Conservation (phyloP, 2,113 vertebrate genomes). For the Motacilla alba region DNA sequence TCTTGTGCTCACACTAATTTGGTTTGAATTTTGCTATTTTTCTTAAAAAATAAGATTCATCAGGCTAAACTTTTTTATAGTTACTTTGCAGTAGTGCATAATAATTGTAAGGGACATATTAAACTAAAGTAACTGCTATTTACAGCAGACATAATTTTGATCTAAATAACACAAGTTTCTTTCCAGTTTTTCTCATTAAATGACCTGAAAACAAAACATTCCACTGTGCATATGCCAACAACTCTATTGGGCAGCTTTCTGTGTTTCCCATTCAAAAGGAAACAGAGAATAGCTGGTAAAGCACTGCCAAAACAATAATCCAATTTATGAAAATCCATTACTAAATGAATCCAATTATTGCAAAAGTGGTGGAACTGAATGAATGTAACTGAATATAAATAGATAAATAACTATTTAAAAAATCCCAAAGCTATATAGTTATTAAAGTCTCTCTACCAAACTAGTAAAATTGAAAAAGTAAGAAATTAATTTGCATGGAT, state of each 20-base stretch:
- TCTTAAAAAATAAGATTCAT: background rate
- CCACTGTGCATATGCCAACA: background rate
- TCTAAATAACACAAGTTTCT: background rate
- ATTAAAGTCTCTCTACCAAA: background rate
- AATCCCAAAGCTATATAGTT: background rate
- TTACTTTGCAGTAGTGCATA: background rate
- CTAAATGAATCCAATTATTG: background rate
- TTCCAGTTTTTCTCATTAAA: background rate
- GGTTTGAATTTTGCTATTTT: background rate
- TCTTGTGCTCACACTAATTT: background rate
- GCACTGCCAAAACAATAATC: background rate
- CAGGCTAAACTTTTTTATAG: background rate
- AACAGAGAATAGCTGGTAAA: background rate
- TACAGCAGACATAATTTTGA: background rate
- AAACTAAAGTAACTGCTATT: background rate
- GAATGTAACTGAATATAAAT: background rate
- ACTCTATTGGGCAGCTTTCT: background rate
- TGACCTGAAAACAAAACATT: background rate
- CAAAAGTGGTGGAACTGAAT: background rate
- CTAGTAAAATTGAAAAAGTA: background rate
- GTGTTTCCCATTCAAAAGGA: background rate
- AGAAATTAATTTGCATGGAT: background rate
- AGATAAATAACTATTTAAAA: background rate
- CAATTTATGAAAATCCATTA: background rate
- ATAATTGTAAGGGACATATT: background rate